A percentile compares a stretch with the other conserved stretches of the same genome.
phyloP scores from a whole-genome alignment of 2,888 invertebrate species.

The Tetanocera ferruginea region DNA sequence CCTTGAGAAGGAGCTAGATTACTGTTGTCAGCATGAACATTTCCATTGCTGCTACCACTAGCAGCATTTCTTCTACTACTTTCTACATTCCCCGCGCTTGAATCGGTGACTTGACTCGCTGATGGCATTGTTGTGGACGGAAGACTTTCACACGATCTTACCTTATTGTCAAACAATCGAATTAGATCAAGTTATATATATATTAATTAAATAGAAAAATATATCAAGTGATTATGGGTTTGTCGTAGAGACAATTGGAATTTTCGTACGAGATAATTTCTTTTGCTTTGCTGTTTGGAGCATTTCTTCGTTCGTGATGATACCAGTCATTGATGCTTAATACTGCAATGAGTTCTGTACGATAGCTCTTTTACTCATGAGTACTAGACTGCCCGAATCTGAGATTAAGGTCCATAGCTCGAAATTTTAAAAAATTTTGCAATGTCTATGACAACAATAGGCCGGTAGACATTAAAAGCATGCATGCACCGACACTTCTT shows the following conservation, averaged over 20 bases:
- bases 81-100: constrained; percentile 31
- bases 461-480: no score
- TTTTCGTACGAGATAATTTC: no score
- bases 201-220: not conserved
- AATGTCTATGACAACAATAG: no score
- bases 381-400: no score
- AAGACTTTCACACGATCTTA: constrained; percentile 83
- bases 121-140: constrained; percentile 64
- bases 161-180: constrained; percentile 71
- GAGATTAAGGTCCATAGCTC: no score
- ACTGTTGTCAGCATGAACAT: not conserved
- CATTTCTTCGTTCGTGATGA: no score
- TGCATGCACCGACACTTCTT: no score
- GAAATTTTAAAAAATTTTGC: no score
- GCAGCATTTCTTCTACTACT: constrained; percentile 23
- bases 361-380: no score
- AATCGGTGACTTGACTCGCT: constrained; percentile 32
- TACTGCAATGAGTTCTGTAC: no score
- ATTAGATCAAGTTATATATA: not conserved
- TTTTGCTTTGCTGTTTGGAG: no score
- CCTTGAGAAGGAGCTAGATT: constrained; percentile 69
- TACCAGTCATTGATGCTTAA: no score
- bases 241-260: not conserved
- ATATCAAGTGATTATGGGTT: not conserved
- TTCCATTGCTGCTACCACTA: not conserved